Conservation (phyloP, 2,888 invertebrate species). For the Norana najaformis region DNA sequence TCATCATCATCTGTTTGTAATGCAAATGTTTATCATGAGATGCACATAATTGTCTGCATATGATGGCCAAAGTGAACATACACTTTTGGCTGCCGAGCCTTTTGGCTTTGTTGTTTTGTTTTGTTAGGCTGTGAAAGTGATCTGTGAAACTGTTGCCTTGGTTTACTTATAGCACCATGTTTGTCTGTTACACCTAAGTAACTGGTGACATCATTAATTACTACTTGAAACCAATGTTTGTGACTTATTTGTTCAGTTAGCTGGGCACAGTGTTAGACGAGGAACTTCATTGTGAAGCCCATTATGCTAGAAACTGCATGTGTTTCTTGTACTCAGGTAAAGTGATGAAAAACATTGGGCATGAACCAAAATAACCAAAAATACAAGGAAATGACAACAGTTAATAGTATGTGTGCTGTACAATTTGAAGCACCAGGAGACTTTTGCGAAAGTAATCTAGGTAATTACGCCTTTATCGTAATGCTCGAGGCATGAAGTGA, state of each 20-base stretch:
- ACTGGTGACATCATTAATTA: conserved; percentile 3
- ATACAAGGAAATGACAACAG: no score
- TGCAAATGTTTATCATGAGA: not conserved
- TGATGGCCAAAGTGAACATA: not conserved
- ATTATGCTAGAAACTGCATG: not conserved
- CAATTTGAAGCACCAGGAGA: no score
- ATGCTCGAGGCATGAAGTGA: no score
- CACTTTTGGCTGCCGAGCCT: not conserved
- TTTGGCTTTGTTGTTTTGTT: not conserved
- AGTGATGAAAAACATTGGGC: not conserved
- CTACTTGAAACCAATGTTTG: not conserved
- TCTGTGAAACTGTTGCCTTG: not conserved
- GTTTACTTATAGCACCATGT: not conserved
- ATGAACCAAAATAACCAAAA: no score
- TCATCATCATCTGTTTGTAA: not conserved
- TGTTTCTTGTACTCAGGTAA: no score
- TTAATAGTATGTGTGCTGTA: no score
- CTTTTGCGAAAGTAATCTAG: no score
- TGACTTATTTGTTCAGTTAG: not conserved
- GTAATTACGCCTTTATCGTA: no score
- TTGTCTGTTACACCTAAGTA: not conserved
- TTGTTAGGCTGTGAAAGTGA: conserved; percentile 13
- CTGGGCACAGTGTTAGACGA: not conserved
- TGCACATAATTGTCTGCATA: not conserved
- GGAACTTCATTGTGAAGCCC: not conserved